These are phyloP conservation scores for Drosophila nr. medialis DNA, from an alignment of 2,888 invertebrate genomes.

Conservation along the genomic window DNA sequence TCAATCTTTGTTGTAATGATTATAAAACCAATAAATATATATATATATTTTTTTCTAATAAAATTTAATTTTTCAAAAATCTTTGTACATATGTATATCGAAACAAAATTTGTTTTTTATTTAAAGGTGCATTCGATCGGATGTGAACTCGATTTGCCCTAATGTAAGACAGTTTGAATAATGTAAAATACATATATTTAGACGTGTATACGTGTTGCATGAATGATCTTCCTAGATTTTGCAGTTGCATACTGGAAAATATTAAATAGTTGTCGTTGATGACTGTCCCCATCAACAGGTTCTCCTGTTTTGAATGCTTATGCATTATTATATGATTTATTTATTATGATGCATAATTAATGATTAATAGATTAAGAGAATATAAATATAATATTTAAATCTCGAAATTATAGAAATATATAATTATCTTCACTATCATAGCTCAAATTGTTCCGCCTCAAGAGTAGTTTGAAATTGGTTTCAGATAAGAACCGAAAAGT, in stretches of 20 bases:
- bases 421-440: neutral
- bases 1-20: neutral
- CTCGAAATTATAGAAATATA: neutral
- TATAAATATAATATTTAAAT: too few species aligned
- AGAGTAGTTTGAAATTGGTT: too few species aligned
- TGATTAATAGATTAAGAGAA: neutral
- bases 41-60: too few species aligned
- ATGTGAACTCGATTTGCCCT: slow-evolving; percentile 26
- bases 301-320: neutral
- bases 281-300: neutral
- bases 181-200: neutral
- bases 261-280: neutral
- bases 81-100: slow-evolving; percentile 22
- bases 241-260: neutral
- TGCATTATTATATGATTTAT: neutral
- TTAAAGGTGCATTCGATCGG: slow-evolving; percentile 24
- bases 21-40: neutral
- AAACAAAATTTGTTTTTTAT: slow-evolving; percentile 22
- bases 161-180: slow-evolving; percentile 30
- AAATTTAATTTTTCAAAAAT: too few species aligned
- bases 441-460: too few species aligned
- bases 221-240: neutral
- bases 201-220: slow-evolving; percentile 18
- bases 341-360: too few species aligned
- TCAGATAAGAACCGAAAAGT: neutral